Base-by-base conservation (phyloP, 2,888 invertebrate genomes). In the Hirtodrosophila alboralis region DNA sequence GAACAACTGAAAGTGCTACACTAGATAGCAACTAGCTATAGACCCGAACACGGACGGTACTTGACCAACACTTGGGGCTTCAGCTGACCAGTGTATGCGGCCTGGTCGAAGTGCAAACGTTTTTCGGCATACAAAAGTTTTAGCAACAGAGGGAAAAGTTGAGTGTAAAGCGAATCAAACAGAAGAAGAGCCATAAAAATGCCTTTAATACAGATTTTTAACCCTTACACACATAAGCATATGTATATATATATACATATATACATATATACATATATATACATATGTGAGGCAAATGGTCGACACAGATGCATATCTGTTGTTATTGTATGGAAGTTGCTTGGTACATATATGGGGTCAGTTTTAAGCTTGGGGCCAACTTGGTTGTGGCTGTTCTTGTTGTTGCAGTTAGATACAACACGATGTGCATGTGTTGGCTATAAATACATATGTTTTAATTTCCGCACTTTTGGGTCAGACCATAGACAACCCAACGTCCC, bases 371-470 rank as follows among this genome's bases (percentile, higher is more conserved):
- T 44, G 51, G 59, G 67, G 79, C 79, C 34, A 60, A 60, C 45
- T 68, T 45, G 57, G 38, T 34, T 57, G 37, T 41, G 57, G 52
- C 51, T 43, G 36, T 41, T 44, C 10, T 52, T 53, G 38, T 36
- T 54, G 14, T 10, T 47, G 40, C 73, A 69, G 66, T 59, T 65
- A 65, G 68, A 71, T 71, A 63, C 56, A 61, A 44, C 53, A 53
- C 41, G 53, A 48, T 68, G 54, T 51, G 58, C 65, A 66, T 79
- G 63, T 83, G 83, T 58, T 62, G 57, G 75, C 85, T 69, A 84
- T 84, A 81, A 81, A 81, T 84, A 81, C 81, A 84, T 84, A 83
- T 81, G 81, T 83, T 84, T 81, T 81, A 81, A 81, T 81, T 81
- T 81, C 85, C 81, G 85, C 85, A 78, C 74, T 84, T 84, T 81